Evolutionary conservation across 2,888 invertebrate genomes (phyloP).

Genomic region (Celastrina argiolus): DNA sequence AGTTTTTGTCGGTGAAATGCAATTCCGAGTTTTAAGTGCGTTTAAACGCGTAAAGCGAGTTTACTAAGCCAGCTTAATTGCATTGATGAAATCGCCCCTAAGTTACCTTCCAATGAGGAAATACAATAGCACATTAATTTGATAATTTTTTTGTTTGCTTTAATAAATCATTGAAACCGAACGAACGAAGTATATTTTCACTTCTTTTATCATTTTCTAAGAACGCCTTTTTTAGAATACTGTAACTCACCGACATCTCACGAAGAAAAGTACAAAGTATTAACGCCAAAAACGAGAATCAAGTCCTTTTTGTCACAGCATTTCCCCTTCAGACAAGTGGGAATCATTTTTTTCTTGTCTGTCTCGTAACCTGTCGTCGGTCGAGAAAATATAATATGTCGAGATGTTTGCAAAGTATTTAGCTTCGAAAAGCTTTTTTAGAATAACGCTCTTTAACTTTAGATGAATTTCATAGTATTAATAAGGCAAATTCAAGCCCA

Average conservation of each 20-base stretch:
- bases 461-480: neutral
- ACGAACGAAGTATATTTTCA: too few species aligned
- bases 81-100: too few species aligned
- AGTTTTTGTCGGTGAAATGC: too few species aligned
- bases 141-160: too few species aligned
- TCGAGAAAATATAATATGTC: neutral
- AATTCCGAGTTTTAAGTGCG: too few species aligned
- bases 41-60: too few species aligned
- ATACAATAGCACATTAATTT: too few species aligned
- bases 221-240: neutral
- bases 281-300: constrained; percentile 5
- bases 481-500: too few species aligned
- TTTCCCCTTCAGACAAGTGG: constrained; percentile 9
- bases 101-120: too few species aligned
- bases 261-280: neutral
- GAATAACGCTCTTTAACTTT: neutral
- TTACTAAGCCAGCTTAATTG: too few species aligned
- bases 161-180: too few species aligned
- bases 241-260: too few species aligned
- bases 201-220: neutral
- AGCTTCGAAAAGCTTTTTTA: neutral
- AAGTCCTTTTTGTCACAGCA: neutral
- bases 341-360: constrained; percentile 11
- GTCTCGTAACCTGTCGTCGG: constrained; percentile 11
- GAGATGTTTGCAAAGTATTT: neutral